Conservation (phyloP, 2,888 invertebrate genomes). For the Rhingia campestris region DNA sequence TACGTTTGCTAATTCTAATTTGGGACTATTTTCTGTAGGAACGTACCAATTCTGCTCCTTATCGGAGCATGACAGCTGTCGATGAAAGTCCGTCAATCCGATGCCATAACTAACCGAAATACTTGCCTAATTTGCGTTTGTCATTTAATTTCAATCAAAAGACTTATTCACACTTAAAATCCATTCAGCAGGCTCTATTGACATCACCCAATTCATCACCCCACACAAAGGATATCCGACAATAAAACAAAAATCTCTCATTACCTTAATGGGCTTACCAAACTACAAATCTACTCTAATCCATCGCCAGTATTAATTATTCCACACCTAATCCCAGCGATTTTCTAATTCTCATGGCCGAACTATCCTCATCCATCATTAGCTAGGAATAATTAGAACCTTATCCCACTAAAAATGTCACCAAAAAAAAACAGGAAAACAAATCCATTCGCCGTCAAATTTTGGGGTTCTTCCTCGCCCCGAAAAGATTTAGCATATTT, state of each 20-base stretch:
- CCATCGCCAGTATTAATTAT: constrained; percentile 33
- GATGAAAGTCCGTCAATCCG: too few relatives aligned
- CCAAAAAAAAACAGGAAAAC: neutral
- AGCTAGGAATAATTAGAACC: constrained; percentile 7
- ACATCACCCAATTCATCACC: too few relatives aligned
- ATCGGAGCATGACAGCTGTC: too few relatives aligned
- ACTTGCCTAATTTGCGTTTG: too few relatives aligned
- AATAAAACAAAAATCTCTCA: neutral
- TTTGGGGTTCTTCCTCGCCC: constrained; percentile 15
- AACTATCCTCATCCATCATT: constrained; percentile 26
- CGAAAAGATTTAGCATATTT: constrained; percentile 48
- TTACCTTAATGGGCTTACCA: constrained; percentile 5
- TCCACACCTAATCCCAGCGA: constrained; percentile 13
- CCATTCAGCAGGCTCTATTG: too few relatives aligned
- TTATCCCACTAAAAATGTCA: neutral
- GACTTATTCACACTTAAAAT: too few relatives aligned
- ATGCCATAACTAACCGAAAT: too few relatives aligned
- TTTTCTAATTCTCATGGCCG: constrained; percentile 7
- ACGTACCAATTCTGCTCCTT: too few relatives aligned
- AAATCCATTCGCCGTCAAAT: neutral
- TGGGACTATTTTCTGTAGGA: too few relatives aligned
- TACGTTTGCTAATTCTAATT: too few relatives aligned
- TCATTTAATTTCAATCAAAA: too few relatives aligned
- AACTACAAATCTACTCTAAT: constrained; percentile 8
- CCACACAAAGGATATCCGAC: too few relatives aligned